Base-by-base conservation (phyloP, 1,140 invertebrate genomes). In the Drosophila ficusphila region DNA sequence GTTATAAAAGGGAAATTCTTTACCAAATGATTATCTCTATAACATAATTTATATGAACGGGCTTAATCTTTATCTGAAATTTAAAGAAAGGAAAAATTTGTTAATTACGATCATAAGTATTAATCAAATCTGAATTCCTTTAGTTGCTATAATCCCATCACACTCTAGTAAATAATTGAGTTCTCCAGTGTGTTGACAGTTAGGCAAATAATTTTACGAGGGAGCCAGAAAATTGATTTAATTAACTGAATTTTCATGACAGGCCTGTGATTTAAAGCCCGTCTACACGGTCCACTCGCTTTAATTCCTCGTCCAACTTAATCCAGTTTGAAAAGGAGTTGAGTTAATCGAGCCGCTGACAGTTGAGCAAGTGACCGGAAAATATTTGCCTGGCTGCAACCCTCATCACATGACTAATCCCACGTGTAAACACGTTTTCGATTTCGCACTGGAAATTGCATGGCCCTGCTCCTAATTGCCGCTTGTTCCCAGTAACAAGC, bases 391-490 rank as follows among this genome's bases (percentile, higher is more conserved):
- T 53, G 39, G 8, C 47, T 51, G 31, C 52, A 21, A 65, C 46
- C 67, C 78, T 64, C 61, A 52, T 81, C 70, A 62, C 33, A 46
- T 31, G 57, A 54, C 62, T 85, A 83, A 83, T 79, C 76, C 51
- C 44, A 39, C 56, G 79, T 83, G 76, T 83, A 85, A 85, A 76
- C 76, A 85, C 47, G 68, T 34, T 54, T 33, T 21, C 47, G 68
- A 29, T 54, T 33, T 21, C 53, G 60, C 49, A 54, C 29, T 78
- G 69, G 36, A 51, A 62, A 76, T 48, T 71, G 54, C 41, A 44
- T 48, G 46, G 51, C 51, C 49, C 60, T 60, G 38, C 27, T 73
- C 71, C 77, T 85, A 85, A 85, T 86, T 86, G 79, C 65, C 81
- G 56, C 74, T 85, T 83, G 79, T 85, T 85, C 61, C 71, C 12